A percentile compares a stretch with the other conserved stretches of the same genome.
These are phyloP conservation scores for Epinephelus fuscoguttatus DNA, from an alignment of 2,113 vertebrate species.

Conservation along the genomic window DNA sequence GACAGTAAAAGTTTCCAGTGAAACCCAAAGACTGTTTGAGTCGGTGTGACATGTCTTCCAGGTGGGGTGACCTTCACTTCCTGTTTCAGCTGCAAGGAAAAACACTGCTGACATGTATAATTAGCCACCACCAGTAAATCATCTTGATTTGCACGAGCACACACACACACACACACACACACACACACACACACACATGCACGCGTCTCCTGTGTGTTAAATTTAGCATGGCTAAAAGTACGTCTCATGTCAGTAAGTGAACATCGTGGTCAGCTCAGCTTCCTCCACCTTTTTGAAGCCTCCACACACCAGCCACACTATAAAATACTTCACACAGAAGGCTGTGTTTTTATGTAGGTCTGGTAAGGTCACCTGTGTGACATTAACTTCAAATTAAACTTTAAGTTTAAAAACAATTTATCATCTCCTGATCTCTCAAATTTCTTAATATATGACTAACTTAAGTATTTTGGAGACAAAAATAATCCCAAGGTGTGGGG, in stretches of 20 bases:
- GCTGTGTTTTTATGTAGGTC: neutral
- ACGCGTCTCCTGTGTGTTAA: slow-evolving; percentile 42
- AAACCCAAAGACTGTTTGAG: slow-evolving; percentile 45
- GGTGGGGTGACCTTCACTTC: slow-evolving; percentile 69
- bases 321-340: neutral
- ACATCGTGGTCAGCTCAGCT: slow-evolving; percentile 24
- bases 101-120: slow-evolving; percentile 70
- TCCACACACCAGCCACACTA: neutral
- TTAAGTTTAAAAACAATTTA: neutral
- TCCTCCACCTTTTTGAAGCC: slow-evolving; percentile 20
- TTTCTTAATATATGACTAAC: neutral
- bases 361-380: neutral
- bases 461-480: neutral
- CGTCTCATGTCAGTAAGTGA: slow-evolving; percentile 44
- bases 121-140: slow-evolving; percentile 62
- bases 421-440: neutral
- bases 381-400: neutral
- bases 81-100: slow-evolving; percentile 54
- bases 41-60: slow-evolving; percentile 62
- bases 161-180: slow-evolving; percentile 24
- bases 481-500: neutral
- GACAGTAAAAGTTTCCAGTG: slow-evolving; percentile 58
- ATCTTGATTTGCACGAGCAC: slow-evolving; percentile 17
- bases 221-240: slow-evolving; percentile 59
- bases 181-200: slow-evolving; percentile 25